These are phyloP conservation scores for Spheniscus mendiculus DNA, from an alignment of 2,113 vertebrate genomes.

Conservation along the genomic window DNA sequence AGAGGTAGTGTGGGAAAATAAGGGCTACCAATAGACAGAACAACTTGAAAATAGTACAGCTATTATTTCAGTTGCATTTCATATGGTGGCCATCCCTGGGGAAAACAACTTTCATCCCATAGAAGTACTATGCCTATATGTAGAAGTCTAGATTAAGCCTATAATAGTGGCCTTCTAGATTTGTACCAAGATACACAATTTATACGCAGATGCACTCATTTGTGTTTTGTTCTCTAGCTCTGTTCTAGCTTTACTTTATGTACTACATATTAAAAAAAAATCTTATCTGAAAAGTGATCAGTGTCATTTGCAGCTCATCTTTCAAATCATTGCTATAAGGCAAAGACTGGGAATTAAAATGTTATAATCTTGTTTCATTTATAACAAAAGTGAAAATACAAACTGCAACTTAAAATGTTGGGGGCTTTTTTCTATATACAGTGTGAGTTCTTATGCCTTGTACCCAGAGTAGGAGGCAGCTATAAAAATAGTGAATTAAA, in stretches of 20 bases:
- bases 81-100: background rate
- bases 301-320: background rate
- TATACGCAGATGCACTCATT: background rate
- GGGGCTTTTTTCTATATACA: fast-evolving
- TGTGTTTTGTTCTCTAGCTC: background rate
- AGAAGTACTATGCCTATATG: background rate
- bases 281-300: background rate
- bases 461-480: background rate
- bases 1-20: background rate
- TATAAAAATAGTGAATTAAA: background rate
- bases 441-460: background rate
- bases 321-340: background rate
- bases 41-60: background rate
- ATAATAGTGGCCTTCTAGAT: background rate
- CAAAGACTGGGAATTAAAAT: background rate
- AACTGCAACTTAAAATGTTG: background rate
- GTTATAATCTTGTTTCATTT: background rate
- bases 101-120: background rate
- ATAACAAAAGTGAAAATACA: background rate
- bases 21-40: background rate
- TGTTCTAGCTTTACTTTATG: background rate
- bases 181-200: background rate
- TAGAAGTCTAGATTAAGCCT: background rate
- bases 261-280: background rate
- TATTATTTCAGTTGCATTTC: background rate